A percentile compares a stretch with the other conserved stretches of the same genome.
phyloP scores from a whole-genome alignment of 2,888 invertebrate genomes.

The Dicyrtomina minuta region DNA sequence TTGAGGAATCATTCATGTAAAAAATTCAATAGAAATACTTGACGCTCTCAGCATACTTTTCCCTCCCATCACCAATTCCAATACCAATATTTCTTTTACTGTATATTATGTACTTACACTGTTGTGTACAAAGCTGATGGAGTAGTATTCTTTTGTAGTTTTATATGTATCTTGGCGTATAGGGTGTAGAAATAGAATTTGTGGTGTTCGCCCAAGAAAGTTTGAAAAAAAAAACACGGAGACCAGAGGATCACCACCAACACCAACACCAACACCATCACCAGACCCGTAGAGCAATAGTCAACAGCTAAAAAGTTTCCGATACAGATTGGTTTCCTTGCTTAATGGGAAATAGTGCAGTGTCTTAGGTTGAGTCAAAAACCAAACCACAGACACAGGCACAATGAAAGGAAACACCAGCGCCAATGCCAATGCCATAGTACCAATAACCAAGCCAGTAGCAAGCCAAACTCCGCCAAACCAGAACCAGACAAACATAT shows the following conservation, averaged over 20 bases:
- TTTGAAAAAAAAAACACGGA: too few species aligned
- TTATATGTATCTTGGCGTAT: not conserved
- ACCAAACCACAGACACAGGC: not conserved
- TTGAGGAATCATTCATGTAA: slow-evolving; percentile 27
- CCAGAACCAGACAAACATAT: too few species aligned
- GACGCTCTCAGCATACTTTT: slow-evolving; percentile 31
- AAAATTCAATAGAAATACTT: slow-evolving; percentile 37
- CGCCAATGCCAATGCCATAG: too few species aligned
- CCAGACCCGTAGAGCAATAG: too few species aligned
- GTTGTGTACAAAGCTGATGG: not conserved
- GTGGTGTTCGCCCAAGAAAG: not conserved
- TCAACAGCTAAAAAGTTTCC: too few species aligned
- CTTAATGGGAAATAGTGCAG: too few species aligned
- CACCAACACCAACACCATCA: too few species aligned
- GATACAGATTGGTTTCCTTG: too few species aligned
- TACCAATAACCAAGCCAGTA: too few species aligned
- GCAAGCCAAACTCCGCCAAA: too few species aligned
- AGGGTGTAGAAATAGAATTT: not conserved
- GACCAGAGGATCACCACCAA: too few species aligned
- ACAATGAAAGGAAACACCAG: not conserved
- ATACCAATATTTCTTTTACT: slow-evolving; percentile 1
- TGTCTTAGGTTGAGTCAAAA: not conserved
- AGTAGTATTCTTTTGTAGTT: not conserved
- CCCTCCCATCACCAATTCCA: slow-evolving; percentile 28
- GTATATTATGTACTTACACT: not conserved